Base-by-base conservation (phyloP, 1,140 invertebrate genomes). In the Drosophila mayri region DNA sequence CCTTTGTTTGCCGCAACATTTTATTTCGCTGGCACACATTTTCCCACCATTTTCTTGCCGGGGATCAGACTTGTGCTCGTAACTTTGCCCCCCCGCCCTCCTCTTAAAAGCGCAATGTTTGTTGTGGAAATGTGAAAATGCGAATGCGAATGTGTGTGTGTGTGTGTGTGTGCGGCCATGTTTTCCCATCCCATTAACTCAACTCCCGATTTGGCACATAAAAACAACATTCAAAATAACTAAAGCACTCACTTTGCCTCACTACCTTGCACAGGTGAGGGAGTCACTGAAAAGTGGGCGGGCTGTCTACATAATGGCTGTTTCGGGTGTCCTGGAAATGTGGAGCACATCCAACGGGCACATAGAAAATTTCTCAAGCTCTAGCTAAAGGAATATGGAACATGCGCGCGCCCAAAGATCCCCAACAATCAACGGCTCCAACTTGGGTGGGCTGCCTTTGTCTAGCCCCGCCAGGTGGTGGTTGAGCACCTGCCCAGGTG, bases 151-250 rank as follows among this genome's bases (percentile, higher is more conserved):
- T 64, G 62, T 12, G 57, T 16, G 18, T 4, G 44, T 40, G 38
- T 35, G 16, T 30, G 32, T 46, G 16, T 52, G 18, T 64, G 61
- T 40, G 10, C 16, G 58, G 30, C 37, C 54, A 35, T 71, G 66
- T 60, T 73, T 68, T 72, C 70, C 70, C 70, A 73, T 73, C 44
- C 70, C 67, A 73, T 73, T 73, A 73, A 72, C 66, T 72, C 70
- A 73, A 70, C 66, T 70, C 66, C 66, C 66, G 66, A 70, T 70
- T 67, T 70, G 66, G 66, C 63, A 67, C 66, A 70, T 67, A 67
- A 70, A 70, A 70, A 70, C 62, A 70, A 73, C 70, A 73, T 73
- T 73, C 67, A 73, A 73, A 73, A 73, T 73, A 73, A 73, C 70
- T 73, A 73, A 73, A 73, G 67, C 68, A 72, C 70, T 73, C 66